Percentiles rank a stretch among this genome's conserved stretches.
Conservation (phyloP, 2,888 invertebrate species). For the Drosophila mimica region DNA sequence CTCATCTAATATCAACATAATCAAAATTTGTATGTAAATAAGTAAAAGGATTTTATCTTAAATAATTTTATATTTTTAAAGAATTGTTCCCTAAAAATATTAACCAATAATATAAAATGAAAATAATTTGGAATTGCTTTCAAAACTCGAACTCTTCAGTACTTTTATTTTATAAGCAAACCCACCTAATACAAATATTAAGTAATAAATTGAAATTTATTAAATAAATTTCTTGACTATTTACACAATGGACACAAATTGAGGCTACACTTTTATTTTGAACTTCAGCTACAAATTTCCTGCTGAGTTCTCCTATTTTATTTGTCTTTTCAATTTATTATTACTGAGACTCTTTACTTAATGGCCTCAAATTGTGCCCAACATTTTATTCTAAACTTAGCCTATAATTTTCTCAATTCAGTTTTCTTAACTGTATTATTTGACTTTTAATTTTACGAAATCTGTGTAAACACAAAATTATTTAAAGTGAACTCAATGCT, state of each 20-base stretch:
- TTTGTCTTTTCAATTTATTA: neutral
- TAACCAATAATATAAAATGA: neutral
- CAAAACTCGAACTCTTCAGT: neutral
- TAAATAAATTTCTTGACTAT: neutral
- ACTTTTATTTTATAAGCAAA: neutral
- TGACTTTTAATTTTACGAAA: neutral
- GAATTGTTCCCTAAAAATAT: neutral
- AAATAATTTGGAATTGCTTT: neutral
- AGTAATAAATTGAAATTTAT: neutral
- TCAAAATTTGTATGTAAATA: neutral
- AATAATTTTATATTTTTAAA: neutral
- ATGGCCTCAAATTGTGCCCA: neutral
- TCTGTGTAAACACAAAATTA: too few species aligned
- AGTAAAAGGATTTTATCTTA: neutral
- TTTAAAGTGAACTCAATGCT: neutral
- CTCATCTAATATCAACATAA: neutral
- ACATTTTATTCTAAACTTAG: neutral
- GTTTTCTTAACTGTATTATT: neutral
- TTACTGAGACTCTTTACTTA: neutral
- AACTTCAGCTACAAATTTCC: neutral
- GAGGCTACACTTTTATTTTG: neutral
- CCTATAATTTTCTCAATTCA: neutral
- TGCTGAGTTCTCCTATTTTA: neutral
- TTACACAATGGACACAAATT: neutral
- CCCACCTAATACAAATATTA: neutral